These are phyloP conservation scores for Drosophila tropicalis DNA, from an alignment of 1,140 invertebrate genomes.

Conservation along the genomic window DNA sequence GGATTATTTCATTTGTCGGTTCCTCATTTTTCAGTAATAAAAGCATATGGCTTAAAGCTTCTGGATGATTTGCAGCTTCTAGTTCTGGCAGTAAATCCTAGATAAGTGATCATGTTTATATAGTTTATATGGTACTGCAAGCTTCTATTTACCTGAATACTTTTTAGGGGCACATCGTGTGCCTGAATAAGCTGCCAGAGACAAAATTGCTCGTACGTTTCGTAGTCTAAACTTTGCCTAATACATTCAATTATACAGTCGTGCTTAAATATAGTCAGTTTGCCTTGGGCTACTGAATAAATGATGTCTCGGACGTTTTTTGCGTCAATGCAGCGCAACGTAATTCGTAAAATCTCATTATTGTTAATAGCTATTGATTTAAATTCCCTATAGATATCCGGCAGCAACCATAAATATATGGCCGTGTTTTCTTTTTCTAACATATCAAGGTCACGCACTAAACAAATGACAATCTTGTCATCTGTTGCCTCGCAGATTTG, in stretches of 20 bases:
- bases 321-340: slow-evolving; percentile 94
- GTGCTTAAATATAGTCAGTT: slow-evolving; percentile 91
- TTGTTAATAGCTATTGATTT: slow-evolving; percentile 93
- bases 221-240: slow-evolving; percentile 95
- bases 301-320: slow-evolving; percentile 94
- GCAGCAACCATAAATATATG: slow-evolving; percentile 94
- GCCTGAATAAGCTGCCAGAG: slow-evolving; percentile 97
- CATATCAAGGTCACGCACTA: slow-evolving; percentile 87
- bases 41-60: slow-evolving; percentile 95
- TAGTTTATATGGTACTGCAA: background rate
- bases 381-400: slow-evolving; percentile 96
- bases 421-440: slow-evolving; percentile 95
- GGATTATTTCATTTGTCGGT: slow-evolving; percentile 92
- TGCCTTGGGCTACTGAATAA: slow-evolving; percentile 95
- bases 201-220: slow-evolving; percentile 98
- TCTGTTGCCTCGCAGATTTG: slow-evolving; percentile 93
- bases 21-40: slow-evolving; percentile 96
- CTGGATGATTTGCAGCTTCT: slow-evolving; percentile 93
- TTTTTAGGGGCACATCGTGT: slow-evolving; percentile 95
- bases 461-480: slow-evolving; percentile 86
- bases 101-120: slow-evolving; percentile 1
- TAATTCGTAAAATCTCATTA: slow-evolving; percentile 92
- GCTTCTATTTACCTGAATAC: slow-evolving; percentile 88
- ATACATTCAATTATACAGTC: slow-evolving; percentile 89
- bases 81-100: slow-evolving; percentile 91